These are phyloP conservation scores for Eretmochelys imbricata DNA, from an alignment of 2,113 vertebrate genomes.

Conservation along the genomic window DNA sequence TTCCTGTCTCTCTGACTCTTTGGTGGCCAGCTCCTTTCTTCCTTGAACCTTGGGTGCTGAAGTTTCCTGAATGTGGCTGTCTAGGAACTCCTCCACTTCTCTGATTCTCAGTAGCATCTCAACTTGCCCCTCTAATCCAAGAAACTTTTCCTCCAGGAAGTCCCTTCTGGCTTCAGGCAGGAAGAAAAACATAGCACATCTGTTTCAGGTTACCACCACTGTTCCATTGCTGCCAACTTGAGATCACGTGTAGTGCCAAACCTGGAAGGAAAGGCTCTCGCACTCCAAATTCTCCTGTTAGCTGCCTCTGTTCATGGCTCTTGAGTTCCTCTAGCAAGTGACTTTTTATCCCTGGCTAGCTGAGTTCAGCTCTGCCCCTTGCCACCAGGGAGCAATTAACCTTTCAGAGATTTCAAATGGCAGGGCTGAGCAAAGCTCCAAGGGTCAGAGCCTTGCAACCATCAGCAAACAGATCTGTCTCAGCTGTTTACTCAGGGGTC, in stretches of 20 bases:
- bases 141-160: not conserved
- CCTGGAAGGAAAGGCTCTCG: not conserved
- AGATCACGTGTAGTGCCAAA: not conserved
- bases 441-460: not conserved
- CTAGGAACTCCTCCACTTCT: not conserved
- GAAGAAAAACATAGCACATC: not conserved
- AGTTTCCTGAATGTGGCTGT: not conserved
- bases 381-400: not conserved
- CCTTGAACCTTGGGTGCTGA: not conserved
- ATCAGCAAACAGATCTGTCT: not conserved
- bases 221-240: not conserved
- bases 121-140: not conserved
- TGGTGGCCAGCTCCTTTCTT: not conserved
- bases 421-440: not conserved
- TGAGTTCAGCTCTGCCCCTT: not conserved
- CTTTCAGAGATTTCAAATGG: not conserved
- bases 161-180: not conserved
- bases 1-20: not conserved
- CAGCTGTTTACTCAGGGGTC: not conserved
- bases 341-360: not conserved
- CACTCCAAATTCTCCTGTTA: not conserved
- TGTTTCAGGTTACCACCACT: not conserved
- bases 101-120: not conserved
- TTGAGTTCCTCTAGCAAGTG: not conserved
- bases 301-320: not conserved